phyloP scores from a whole-genome alignment of 2,888 invertebrate species.

The Luffia ferchaultella region DNA sequence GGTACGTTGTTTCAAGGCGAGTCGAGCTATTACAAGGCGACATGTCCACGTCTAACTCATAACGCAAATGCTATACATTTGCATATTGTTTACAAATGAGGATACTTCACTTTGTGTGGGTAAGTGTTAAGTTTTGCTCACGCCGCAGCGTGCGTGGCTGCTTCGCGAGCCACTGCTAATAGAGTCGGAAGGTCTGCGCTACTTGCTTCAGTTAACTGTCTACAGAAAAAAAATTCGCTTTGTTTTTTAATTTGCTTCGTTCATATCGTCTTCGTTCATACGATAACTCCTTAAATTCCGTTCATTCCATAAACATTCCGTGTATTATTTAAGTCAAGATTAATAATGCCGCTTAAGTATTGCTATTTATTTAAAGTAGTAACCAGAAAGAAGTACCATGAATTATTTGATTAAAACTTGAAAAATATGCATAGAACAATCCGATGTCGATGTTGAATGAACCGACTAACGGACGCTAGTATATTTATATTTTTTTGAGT shows the following conservation, averaged over 20 bases:
- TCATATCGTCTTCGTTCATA: not conserved
- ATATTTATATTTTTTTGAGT: too few relatives aligned
- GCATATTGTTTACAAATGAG: not conserved
- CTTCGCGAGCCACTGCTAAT: conserved; percentile 37
- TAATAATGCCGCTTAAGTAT: too few relatives aligned
- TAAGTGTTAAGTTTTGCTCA: conserved; percentile 21
- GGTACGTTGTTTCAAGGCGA: not conserved
- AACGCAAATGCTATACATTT: not conserved
- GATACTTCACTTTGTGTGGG: not conserved
- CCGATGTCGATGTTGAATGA: too few relatives aligned
- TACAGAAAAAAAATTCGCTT: too few relatives aligned
- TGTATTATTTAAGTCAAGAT: too few relatives aligned
- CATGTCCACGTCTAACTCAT: not conserved
- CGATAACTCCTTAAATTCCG: too few relatives aligned
- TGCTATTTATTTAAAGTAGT: too few relatives aligned
- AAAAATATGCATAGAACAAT: too few relatives aligned
- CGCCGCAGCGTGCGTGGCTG: conserved; percentile 28
- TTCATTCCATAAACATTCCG: too few relatives aligned
- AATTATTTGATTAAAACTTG: too few relatives aligned
- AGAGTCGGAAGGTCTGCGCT: conserved; percentile 26
- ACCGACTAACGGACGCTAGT: too few relatives aligned
- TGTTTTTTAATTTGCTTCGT: not conserved
- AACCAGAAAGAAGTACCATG: too few relatives aligned
- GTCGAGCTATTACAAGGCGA: not conserved
- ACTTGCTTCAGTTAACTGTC: conserved; percentile 9